Base-by-base conservation (phyloP, 2,888 invertebrate genomes). In the Molorchus minor region DNA sequence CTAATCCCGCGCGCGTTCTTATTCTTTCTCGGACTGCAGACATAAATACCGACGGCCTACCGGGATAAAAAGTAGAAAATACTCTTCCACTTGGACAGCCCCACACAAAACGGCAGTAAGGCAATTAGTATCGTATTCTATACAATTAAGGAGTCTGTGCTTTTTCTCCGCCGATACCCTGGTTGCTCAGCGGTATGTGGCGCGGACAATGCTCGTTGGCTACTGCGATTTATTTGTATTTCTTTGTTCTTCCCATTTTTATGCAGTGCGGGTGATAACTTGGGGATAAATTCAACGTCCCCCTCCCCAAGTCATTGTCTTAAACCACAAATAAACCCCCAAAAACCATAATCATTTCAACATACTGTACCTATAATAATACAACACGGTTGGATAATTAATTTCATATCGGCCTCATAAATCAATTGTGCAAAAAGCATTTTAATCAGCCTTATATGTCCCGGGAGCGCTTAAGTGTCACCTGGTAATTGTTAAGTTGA, bases 121-220 rank as follows among this genome's bases (percentile, higher is more conserved):
- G 77, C 80, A 80, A 80, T 80, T 80, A 80, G 79, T 79, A 79
- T 78, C 78, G 74, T 79, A 77, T 80, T 79, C 78, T 77, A 73
- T 77, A 76, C 79, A 80, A 79, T 80, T 80, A 79, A 76, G 75
- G 75, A 76, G 74, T 72, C 73, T 72, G 70, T 68, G 68, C 65
- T 71, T 72, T 72, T 76, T 74, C 71, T 68, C 71, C 67, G 66
- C n/a, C 66, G 61, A n/a, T 30, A 41, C 41, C 41, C 41, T 21
- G 41, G 15, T 52, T 52, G 20, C 41, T 52, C 52, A 52, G 52
- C 25, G 30, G 52, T 30, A 38, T 52, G 52, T 52, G 41, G 52
- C 25, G 30, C 52, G 36, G 52, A 52, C 52, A 52, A 52, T 52
- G 40, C 41, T 13, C 41, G 17, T n/a, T n/a, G n/a, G 4, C 52